A percentile compares a stretch with the other conserved stretches of the same genome.
phyloP scores from a whole-genome alignment of 2,888 invertebrate genomes.

The Hyles lineata region DNA sequence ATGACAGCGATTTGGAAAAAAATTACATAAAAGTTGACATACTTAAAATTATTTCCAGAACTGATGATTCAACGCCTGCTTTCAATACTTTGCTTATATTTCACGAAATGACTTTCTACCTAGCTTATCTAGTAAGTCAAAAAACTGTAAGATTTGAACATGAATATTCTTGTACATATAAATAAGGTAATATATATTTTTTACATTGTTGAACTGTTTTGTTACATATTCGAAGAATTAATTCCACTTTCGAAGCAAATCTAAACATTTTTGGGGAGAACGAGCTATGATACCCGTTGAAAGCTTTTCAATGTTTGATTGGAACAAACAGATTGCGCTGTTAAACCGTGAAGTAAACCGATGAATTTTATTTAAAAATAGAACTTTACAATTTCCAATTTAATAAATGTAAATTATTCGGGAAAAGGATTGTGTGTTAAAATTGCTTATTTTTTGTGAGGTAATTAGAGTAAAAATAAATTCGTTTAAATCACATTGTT shows the following conservation, averaged over 20 bases:
- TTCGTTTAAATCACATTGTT: too few relatives aligned
- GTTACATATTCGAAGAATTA: neutral
- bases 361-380: neutral
- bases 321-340: constrained; percentile 43
- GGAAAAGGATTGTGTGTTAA: neutral
- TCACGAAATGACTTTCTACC: too few relatives aligned
- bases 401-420: neutral
- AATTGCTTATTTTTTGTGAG: too few relatives aligned
- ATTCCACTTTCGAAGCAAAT: constrained; percentile 3
- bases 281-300: constrained; percentile 49
- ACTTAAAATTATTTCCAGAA: too few relatives aligned
- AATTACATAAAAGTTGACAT: too few relatives aligned
- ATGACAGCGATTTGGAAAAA: too few relatives aligned
- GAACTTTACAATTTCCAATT: constrained; percentile 28
- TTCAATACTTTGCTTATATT: too few relatives aligned
- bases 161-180: neutral
- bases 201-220: neutral
- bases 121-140: too few relatives aligned
- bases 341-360: constrained; percentile 6
- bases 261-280: neutral
- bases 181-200: neutral
- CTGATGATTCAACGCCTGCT: too few relatives aligned
- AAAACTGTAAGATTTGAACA: too few relatives aligned
- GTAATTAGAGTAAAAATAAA: too few relatives aligned
- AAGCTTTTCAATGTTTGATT: constrained; percentile 70